A percentile compares a stretch with the other conserved stretches of the same genome.
phyloP scores from a whole-genome alignment of 2,797 vertebrate species.

The Semaprochilodus insignis region DNA sequence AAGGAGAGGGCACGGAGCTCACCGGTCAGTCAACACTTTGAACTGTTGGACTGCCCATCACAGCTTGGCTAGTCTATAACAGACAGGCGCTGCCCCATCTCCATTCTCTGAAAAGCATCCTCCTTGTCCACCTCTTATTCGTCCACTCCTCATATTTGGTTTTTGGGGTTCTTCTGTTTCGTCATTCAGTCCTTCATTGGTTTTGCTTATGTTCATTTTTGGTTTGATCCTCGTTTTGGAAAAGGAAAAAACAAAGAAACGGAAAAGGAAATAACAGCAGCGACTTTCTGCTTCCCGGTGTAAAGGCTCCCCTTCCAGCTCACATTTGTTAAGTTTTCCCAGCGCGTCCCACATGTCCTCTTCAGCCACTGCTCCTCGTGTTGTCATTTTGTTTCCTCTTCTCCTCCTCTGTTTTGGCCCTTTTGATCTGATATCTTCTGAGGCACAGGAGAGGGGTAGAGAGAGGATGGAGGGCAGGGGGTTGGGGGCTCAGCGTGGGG shows the following conservation, averaged over 20 bases:
- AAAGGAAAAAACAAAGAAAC: conserved; percentile 53
- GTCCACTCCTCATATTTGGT: conserved; percentile 77
- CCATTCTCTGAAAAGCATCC: conserved; percentile 40
- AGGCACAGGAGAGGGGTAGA: conserved; percentile 70
- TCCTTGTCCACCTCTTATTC: conserved; percentile 64
- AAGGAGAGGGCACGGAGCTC: conserved; percentile 33
- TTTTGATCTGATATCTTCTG: conserved; percentile 67
- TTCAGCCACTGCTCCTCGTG: conserved; percentile 37
- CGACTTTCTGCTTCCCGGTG: conserved; percentile 58
- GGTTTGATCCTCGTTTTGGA: conserved; percentile 56
- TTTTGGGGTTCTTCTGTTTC: conserved; percentile 60
- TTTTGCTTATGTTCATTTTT: conserved; percentile 73
- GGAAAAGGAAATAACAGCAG: conserved; percentile 18
- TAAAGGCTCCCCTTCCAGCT: conserved; percentile 66
- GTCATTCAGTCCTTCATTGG: conserved; percentile 73
- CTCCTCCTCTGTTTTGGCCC: conserved; percentile 63
- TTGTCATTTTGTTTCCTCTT: conserved; percentile 45
- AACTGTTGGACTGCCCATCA: conserved; percentile 63
- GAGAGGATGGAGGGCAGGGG: conserved; percentile 67
- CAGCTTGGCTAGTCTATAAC: conserved; percentile 52
- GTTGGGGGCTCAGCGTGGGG: conserved; percentile 62
- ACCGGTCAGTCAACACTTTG: conserved; percentile 65
- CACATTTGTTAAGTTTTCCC: conserved; percentile 46
- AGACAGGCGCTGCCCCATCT: conserved; percentile 54
- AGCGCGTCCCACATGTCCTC: conserved; percentile 47